phyloP scores from a whole-genome alignment of 2,888 invertebrate genomes.

The Yponomeuta sedellus region DNA sequence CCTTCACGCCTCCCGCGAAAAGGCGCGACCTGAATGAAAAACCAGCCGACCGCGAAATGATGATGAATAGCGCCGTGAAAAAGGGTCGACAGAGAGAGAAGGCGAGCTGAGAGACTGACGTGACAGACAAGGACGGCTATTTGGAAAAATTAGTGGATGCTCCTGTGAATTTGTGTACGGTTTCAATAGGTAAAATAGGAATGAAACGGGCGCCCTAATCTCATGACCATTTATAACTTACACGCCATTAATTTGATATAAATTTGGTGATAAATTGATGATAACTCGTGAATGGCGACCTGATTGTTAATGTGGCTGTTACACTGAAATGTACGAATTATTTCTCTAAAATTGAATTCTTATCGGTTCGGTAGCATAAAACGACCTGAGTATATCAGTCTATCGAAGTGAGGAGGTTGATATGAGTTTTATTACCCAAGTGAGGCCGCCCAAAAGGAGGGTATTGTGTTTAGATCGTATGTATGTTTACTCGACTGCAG shows the following conservation, averaged over 20 bases:
- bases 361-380: background rate
- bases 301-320: conserved; percentile 44
- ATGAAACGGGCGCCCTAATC: conserved; percentile 74
- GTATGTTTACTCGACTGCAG: no score
- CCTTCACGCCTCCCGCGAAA: conserved; percentile 11
- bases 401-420: background rate
- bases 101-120: conserved; percentile 28
- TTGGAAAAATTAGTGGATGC: conserved; percentile 67
- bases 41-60: conserved; percentile 75
- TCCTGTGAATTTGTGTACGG: conserved; percentile 74
- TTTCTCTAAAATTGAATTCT: background rate
- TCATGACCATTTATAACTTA: conserved; percentile 73
- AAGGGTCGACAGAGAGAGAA: conserved; percentile 58
- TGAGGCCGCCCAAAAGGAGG: no score
- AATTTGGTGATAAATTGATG: conserved; percentile 52
- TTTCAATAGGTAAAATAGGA: conserved; percentile 76
- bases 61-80: conserved; percentile 70
- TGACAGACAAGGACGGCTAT: conserved; percentile 43
- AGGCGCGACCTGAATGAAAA: conserved; percentile 55
- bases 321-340: background rate
- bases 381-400: background rate
- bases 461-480: no score
- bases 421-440: background rate
- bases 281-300: conserved; percentile 56
- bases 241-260: conserved; percentile 76